Base-by-base conservation (phyloP, 92 coral and sea anemone genomes). In the Porites divaricata region DNA sequence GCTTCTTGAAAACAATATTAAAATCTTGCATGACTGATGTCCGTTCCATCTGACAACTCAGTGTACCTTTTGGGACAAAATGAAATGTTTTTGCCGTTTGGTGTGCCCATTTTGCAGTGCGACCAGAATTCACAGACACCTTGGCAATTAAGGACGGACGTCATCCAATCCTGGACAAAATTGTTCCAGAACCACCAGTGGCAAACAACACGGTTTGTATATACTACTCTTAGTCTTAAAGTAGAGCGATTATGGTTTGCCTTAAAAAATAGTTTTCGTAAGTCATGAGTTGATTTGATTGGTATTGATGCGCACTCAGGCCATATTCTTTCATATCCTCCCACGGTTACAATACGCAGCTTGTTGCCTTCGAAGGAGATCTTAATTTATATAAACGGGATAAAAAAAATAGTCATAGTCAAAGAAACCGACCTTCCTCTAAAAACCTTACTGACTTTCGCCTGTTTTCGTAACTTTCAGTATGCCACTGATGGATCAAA, bases 101-200 rank as follows among this genome's bases (percentile, higher is more conserved):
- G 45, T 35, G 45, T 35, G 58, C 61, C 7, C 19, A 14, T 64
- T 69, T 21, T 22, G 63, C 78, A 96, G 99, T 91, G 35, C 97
- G 99, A 49, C 99, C 99, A 50, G 99, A 96, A 85, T 96, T 96
- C 26, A 96, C 99, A 8, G 99, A 96, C 77, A 96, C 99, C 12
- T 22, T 96, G 49, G 99, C 99, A 63, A 88, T 96, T 77, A 95
- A 93, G 41, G 95, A 93, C 76, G 99, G 99, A 16, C 94, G 99
- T 11, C 99, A 96, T 76, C 99, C 99, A 8, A 96, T 96, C 22
- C 87, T 96, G 76, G 99, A 96, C 49, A 96, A 96, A 82, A 95
- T 96, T 70, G 90, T 95, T n/a, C 93, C 93, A 16, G 99, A 95
- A 65, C 80, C 88, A 82, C 99, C 99, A 52, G 96, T 93, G 21